These are phyloP conservation scores for Margaritifera margaritifera DNA, from an alignment of 2,888 invertebrate genomes.

Conservation along the genomic window DNA sequence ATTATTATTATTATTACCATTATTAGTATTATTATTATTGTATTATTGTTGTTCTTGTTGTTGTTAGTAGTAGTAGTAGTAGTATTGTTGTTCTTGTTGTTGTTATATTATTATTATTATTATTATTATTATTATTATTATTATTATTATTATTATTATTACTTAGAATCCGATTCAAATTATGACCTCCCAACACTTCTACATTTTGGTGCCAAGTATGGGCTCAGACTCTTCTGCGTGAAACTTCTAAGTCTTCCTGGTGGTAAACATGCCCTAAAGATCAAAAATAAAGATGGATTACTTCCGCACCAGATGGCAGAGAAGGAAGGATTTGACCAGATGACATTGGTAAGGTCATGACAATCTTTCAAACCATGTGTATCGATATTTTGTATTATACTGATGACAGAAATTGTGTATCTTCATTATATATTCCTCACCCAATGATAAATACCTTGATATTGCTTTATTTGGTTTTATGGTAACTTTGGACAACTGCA, in stretches of 20 bases:
- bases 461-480: too few relatives aligned
- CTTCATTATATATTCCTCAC: too few relatives aligned
- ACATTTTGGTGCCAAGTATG: slow-evolving; percentile 18
- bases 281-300: slow-evolving; percentile 13
- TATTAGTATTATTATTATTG: not conserved
- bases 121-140: too few relatives aligned
- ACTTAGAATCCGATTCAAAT: not conserved
- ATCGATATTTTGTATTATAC: too few relatives aligned
- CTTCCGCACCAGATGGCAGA: slow-evolving; percentile 10
- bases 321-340: slow-evolving; percentile 1
- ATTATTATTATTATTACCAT: not conserved
- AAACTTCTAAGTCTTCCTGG: slow-evolving; percentile 9
- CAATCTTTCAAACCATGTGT: too few relatives aligned
- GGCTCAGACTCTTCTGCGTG: slow-evolving; percentile 8
- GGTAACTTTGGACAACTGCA: too few relatives aligned
- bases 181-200: slow-evolving; percentile 19
- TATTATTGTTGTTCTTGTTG: too few relatives aligned
- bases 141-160: not conserved
- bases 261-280: slow-evolving; percentile 6
- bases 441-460: too few relatives aligned
- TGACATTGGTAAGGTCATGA: not conserved
- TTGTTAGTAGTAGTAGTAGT: too few relatives aligned
- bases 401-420: too few relatives aligned
- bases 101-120: too few relatives aligned
- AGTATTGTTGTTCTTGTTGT: too few relatives aligned